Evolutionary conservation across 1,140 invertebrate species (phyloP), one percentile per base, ranked within the genome.

Genomic region (Saccostrea echinata): DNA sequence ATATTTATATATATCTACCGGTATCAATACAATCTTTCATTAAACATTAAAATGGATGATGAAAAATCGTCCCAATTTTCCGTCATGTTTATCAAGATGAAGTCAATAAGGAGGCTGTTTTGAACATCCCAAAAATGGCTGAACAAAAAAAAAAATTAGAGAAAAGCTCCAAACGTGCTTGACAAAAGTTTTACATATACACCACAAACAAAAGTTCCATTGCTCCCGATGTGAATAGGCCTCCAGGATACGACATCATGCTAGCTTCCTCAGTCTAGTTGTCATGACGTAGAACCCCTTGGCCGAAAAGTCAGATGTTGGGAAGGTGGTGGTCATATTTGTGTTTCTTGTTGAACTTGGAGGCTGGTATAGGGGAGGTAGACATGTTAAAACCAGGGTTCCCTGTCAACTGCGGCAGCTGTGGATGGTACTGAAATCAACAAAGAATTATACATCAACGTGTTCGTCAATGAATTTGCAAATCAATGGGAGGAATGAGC

Each of bases 291-390:
- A 90, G 92, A 91, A 94, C 92, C 93, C 94, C 94, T 93, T 94
- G 94, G 90, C 94, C 94, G 85, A 93, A 93, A 83, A 94, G 93
- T 94, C 94, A 94, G 89, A 94, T 94, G 92, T 93, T 94, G 8
- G 94, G 94, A 53, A 94, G 90, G 88, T 93, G 93, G 51, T 92
- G 90, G 82, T 92, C 90, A 53, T 91, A 86, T 61, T 89, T 64
- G 30, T 82, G 89, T 76, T 90, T 91, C 13, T 87, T 85, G 53
- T 30, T 57, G 24, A 53, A 80, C 24, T 86, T 86, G 27, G 84
- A 30, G 71, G 24, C 24, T 61, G 84, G 84, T 84, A 84, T 57
- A 21, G 93, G 91, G 71, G 93, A 92, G 90, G 92, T 91, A 91
- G 91, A 90, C 21, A 88, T 85, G 71, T 87, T 64, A 61, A 64